These are phyloP conservation scores for Crocodylus rhombifer DNA, from an alignment of 2,797 vertebrate species.

Conservation along the genomic window DNA sequence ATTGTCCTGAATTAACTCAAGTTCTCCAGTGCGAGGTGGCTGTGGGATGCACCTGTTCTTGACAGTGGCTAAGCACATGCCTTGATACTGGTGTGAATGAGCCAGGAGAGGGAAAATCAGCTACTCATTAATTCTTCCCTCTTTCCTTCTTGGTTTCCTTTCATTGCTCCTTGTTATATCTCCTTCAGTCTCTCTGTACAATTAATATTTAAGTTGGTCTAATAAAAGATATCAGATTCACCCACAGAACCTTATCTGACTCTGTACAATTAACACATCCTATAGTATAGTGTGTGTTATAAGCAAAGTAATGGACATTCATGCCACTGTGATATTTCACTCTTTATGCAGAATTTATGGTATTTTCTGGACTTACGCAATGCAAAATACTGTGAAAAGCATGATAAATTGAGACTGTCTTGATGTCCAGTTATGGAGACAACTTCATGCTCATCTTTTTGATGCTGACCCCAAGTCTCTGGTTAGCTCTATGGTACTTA, in stretches of 20 bases:
- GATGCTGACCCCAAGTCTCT: not conserved
- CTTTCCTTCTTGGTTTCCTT: not conserved
- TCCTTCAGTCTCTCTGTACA: not conserved
- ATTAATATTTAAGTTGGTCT: not conserved
- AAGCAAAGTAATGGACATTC: not conserved
- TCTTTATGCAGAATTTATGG: not conserved
- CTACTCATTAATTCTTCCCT: not conserved
- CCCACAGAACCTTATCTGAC: too few relatives aligned
- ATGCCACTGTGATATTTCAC: not conserved
- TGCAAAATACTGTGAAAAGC: not conserved
- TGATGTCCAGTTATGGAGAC: not conserved
- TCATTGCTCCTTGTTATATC: not conserved
- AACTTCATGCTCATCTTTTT: not conserved
- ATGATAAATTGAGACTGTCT: not conserved
- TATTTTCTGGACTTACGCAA: not conserved
- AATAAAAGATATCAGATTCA: too few relatives aligned
- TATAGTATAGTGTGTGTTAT: not conserved
- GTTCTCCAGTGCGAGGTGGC: not conserved
- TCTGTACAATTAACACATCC: not conserved
- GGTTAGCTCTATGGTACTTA: not conserved
- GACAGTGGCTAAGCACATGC: not conserved
- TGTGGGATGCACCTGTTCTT: not conserved
- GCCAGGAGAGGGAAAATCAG: not conserved
- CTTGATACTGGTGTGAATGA: not conserved
- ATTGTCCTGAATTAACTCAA: not conserved